phyloP scores from a whole-genome alignment of 2,113 vertebrate species.

The Pithys albifrons region DNA sequence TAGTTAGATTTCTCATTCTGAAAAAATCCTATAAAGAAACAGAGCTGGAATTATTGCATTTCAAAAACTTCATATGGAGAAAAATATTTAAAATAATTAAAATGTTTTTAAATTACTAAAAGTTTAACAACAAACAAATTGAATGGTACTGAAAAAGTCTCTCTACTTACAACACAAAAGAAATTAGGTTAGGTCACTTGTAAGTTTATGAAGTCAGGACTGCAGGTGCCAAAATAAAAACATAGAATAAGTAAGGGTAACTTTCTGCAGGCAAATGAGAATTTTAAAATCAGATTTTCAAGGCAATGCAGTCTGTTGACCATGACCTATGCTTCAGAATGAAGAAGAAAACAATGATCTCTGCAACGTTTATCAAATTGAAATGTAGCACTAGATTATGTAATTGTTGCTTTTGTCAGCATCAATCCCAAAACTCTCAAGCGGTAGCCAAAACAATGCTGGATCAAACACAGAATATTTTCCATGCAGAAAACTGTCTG shows the following conservation, averaged over 20 bases:
- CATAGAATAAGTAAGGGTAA: not conserved
- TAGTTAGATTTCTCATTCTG: not conserved
- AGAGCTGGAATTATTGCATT: not conserved
- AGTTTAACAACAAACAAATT: not conserved
- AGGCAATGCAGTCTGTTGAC: not conserved
- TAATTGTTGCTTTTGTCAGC: not conserved
- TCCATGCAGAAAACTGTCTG: not conserved
- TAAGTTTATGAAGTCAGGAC: not conserved
- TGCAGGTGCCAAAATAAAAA: not conserved
- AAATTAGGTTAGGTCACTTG: not conserved
- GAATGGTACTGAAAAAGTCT: not conserved
- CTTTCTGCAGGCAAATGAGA: not conserved
- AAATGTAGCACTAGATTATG: not conserved
- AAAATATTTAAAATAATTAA: not conserved
- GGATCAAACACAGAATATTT: not conserved
- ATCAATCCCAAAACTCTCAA: not conserved
- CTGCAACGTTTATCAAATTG: accelerated
- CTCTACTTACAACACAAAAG: not conserved
- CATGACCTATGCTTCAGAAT: not conserved
- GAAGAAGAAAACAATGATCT: not conserved
- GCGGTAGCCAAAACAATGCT: not conserved
- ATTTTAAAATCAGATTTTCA: not conserved
- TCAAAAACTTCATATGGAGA: not conserved
- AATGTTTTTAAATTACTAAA: accelerated
- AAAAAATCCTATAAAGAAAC: not conserved